Percentiles rank a stretch among this genome's conserved stretches.
These are phyloP conservation scores for Bugula neritina DNA, from an alignment of 2,888 invertebrate genomes.

Conservation along the genomic window DNA sequence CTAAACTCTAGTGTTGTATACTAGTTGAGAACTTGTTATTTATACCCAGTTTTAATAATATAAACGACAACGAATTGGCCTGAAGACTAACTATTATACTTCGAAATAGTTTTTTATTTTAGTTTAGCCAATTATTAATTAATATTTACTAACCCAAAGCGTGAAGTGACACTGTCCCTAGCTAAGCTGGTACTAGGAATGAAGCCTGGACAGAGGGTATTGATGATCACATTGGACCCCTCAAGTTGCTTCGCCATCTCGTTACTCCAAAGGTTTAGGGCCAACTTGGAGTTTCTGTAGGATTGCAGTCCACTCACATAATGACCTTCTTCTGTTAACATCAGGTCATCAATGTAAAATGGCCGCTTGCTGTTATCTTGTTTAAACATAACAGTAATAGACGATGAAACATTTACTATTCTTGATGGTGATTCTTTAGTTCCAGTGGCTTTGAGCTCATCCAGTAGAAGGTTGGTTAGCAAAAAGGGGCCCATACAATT, in stretches of 20 bases:
- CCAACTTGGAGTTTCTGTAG: slow-evolving; percentile 15
- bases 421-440: neutral
- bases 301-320: neutral
- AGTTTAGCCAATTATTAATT: too few species aligned
- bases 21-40: too few species aligned
- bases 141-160: neutral
- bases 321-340: neutral
- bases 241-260: neutral
- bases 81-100: too few species aligned
- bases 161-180: neutral
- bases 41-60: too few species aligned
- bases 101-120: too few species aligned
- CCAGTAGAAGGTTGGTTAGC: slow-evolving; percentile 20
- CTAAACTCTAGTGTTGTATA: too few species aligned
- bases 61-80: too few species aligned
- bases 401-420: slow-evolving; percentile 9
- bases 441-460: slow-evolving; percentile 12
- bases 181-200: neutral
- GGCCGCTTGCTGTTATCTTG: neutral
- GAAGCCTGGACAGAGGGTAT: slow-evolving; percentile 18
- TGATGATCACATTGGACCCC: neutral
- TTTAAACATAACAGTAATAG: neutral
- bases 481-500: slow-evolving; percentile 26
- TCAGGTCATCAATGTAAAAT: slow-evolving; percentile 17
- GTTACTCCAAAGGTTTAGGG: neutral